These are phyloP conservation scores for Drosophila kuntzei DNA, from an alignment of 2,888 invertebrate species.

Conservation along the genomic window DNA sequence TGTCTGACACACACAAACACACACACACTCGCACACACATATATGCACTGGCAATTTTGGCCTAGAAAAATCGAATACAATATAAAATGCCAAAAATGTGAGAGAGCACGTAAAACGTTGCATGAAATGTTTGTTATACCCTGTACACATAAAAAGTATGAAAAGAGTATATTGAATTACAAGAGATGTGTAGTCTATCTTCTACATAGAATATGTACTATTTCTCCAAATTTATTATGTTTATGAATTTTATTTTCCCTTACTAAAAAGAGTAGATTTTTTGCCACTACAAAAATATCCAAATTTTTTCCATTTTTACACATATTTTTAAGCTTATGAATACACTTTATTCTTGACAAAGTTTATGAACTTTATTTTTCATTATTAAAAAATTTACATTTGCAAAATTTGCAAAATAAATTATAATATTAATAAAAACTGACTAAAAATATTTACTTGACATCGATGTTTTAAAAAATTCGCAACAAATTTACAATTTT, in stretches of 20 bases:
- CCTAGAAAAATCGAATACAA: conserved; percentile 44
- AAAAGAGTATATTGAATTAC: not conserved
- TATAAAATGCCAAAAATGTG: conserved; percentile 57
- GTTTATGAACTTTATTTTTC: no score
- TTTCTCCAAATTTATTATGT: not conserved
- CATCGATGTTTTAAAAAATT: no score
- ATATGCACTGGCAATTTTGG: conserved; percentile 27
- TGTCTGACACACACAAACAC: conserved; percentile 88
- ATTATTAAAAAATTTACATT: no score
- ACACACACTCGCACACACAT: conserved; percentile 13
- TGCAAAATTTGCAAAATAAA: no score
- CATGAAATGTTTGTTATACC: conserved; percentile 40
- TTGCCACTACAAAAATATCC: no score
- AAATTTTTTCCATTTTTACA: no score
- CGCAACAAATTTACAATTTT: not conserved
- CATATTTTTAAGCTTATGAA: no score
- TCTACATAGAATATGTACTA: no score
- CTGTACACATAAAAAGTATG: conserved; percentile 13
- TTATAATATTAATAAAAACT: no score
- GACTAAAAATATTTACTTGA: not conserved
- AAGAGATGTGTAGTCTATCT: not conserved
- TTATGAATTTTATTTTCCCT: not conserved
- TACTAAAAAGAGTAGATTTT: not conserved
- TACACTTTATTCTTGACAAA: no score
- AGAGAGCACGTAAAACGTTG: conserved; percentile 48